Conservation (phyloP, 2,113 vertebrate species). For the Sminthopsis crassicaudata region DNA sequence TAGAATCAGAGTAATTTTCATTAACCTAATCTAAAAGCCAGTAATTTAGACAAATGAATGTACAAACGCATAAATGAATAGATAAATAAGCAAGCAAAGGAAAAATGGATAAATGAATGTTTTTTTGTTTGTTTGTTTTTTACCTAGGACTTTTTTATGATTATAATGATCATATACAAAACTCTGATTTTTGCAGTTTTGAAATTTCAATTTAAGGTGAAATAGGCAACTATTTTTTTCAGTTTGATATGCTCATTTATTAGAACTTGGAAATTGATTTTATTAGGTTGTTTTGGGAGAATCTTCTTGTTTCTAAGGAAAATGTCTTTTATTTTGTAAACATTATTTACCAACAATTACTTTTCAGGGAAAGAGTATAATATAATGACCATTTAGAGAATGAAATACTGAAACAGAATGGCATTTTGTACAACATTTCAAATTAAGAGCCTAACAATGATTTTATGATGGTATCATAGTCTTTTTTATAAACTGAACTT, state of each 20-base stretch:
- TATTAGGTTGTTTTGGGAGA: conserved; percentile 59
- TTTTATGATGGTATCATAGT: background rate
- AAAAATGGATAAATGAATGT: background rate
- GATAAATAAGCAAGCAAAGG: background rate
- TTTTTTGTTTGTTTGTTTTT: background rate
- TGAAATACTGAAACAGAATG: background rate
- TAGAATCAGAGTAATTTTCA: background rate
- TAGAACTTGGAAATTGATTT: conserved; percentile 55
- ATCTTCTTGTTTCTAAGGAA: conserved; percentile 67
- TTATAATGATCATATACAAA: background rate
- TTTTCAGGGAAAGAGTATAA: background rate
- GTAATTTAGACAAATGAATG: background rate
- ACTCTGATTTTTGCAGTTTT: background rate
- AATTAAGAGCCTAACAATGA: background rate
- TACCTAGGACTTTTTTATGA: background rate
- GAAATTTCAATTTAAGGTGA: background rate
- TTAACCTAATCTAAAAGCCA: background rate
- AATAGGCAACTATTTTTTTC: conserved; percentile 32
- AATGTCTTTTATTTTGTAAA: conserved; percentile 59
- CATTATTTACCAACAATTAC: conserved; percentile 30
- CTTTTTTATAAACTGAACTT: background rate
- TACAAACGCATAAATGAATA: background rate
- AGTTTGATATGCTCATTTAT: conserved; percentile 76
- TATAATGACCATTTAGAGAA: conserved; percentile 30
- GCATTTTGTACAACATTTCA: conserved; percentile 57